Evolutionary conservation across 2,797 vertebrate genomes (phyloP).

Genomic region (Carapus acus): DNA sequence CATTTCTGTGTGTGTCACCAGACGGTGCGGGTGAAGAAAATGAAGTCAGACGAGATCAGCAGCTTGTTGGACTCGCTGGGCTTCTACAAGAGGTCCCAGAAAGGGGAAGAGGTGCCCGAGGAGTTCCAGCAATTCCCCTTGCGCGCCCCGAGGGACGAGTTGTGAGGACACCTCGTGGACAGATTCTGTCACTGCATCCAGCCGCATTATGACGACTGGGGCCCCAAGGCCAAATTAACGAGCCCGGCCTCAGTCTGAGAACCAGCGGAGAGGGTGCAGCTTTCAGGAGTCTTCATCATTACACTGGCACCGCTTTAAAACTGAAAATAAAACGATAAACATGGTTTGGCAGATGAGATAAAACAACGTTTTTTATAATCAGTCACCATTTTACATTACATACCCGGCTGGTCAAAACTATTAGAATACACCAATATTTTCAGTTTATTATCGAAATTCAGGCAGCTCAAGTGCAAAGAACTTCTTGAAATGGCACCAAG

Average conservation of each 20-base stretch:
- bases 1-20: conserved; percentile 33
- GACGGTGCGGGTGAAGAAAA: conserved; percentile 72
- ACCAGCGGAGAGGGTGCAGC: conserved; percentile 33
- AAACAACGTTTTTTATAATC: too few species aligned
- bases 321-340: background rate
- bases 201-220: conserved; percentile 66
- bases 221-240: conserved; percentile 57
- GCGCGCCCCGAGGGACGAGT: conserved; percentile 71
- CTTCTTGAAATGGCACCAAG: too few species aligned
- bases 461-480: too few species aligned
- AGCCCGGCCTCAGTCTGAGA: conserved; percentile 68
- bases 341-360: too few species aligned
- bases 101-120: conserved; percentile 79
- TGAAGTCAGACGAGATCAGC: conserved; percentile 76
- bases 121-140: conserved; percentile 77
- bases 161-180: conserved; percentile 68
- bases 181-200: conserved; percentile 49
- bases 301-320: conserved; percentile 8
- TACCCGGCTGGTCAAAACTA: too few species aligned
- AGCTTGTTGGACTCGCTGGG: conserved; percentile 76
- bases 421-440: too few species aligned
- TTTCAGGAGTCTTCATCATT: conserved; percentile 12
- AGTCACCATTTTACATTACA: too few species aligned
- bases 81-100: conserved; percentile 77
- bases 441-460: too few species aligned